A percentile compares a stretch with the other conserved stretches of the same genome.
Evolutionary conservation across 2,113 vertebrate species (phyloP).

Genomic region (Tragelaphus imberbis): DNA sequence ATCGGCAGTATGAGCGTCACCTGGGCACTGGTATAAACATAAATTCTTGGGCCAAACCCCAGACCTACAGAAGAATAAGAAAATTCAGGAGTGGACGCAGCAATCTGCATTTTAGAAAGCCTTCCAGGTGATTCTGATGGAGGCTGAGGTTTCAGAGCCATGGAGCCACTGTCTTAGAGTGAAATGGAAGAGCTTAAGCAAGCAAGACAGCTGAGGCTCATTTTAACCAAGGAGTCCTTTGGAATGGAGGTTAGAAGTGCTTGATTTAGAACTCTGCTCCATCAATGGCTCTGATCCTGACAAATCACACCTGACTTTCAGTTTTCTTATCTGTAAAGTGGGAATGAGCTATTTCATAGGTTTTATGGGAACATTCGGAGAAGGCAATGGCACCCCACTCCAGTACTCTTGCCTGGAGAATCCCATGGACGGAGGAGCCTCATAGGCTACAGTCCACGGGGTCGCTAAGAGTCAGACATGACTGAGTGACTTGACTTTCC

Average conservation of each 20-base stretch:
- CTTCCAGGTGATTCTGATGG: background rate
- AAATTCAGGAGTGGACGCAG: background rate
- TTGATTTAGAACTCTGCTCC: background rate
- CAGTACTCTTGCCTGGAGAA: too few relatives aligned
- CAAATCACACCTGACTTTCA: background rate
- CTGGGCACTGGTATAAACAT: background rate
- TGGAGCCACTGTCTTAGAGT: background rate
- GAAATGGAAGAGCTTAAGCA: background rate
- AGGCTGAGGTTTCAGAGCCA: background rate
- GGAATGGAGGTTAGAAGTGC: background rate
- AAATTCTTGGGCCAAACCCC: background rate
- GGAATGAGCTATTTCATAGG: background rate
- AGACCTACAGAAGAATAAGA: background rate
- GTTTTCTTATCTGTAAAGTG: background rate
- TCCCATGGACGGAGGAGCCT: too few relatives aligned
- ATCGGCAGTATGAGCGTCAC: background rate
- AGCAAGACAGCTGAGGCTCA: background rate
- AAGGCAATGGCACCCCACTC: too few relatives aligned
- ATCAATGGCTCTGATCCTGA: background rate
- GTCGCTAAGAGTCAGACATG: fast-evolving
- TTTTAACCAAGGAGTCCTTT: background rate
- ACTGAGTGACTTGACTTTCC: too few relatives aligned
- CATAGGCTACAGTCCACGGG: too few relatives aligned
- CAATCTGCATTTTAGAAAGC: background rate
- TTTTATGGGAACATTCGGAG: background rate